A percentile compares a stretch with the other conserved stretches of the same genome.
Evolutionary conservation across 2,113 vertebrate genomes (phyloP).

Genomic region (Phaethornis superciliosus): DNA sequence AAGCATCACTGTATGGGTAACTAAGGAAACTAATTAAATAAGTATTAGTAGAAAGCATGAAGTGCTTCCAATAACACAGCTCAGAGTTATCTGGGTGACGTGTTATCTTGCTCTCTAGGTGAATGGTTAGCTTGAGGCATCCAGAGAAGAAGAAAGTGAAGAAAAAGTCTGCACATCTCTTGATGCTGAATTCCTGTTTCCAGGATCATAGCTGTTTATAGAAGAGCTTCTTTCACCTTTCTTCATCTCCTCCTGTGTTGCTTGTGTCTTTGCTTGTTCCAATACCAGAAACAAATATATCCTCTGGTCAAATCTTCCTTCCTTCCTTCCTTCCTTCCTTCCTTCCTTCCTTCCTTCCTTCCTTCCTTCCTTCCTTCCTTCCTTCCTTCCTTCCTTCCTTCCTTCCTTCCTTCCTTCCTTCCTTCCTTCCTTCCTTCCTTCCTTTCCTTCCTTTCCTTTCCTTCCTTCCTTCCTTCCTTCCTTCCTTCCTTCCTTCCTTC

Average conservation of each 20-base stretch:
- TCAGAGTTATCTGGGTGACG: not conserved
- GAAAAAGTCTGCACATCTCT: not conserved
- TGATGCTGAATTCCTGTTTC: not conserved
- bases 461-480: not conserved
- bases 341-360: not conserved
- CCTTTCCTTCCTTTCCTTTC: fast-evolving
- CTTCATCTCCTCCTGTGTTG: not conserved
- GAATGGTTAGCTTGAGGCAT: not conserved
- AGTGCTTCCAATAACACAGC: not conserved
- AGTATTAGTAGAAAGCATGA: not conserved
- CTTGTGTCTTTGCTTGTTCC: not conserved
- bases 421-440: fast-evolving
- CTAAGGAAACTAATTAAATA: not conserved
- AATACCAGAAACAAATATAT: not conserved
- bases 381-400: fast-evolving
- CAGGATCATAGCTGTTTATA: not conserved
- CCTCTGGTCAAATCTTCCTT: not conserved
- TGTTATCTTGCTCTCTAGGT: not conserved
- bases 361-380: too few relatives aligned
- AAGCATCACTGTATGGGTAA: not conserved
- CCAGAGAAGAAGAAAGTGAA: not conserved
- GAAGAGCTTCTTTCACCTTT: not conserved
- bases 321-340: not conserved
- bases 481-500: too few relatives aligned
- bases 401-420: too few relatives aligned